Evolutionary conservation across 2,797 vertebrate species (phyloP), one percentile per base, ranked within the genome.

Genomic region (Paedocypris micromegethes): DNA sequence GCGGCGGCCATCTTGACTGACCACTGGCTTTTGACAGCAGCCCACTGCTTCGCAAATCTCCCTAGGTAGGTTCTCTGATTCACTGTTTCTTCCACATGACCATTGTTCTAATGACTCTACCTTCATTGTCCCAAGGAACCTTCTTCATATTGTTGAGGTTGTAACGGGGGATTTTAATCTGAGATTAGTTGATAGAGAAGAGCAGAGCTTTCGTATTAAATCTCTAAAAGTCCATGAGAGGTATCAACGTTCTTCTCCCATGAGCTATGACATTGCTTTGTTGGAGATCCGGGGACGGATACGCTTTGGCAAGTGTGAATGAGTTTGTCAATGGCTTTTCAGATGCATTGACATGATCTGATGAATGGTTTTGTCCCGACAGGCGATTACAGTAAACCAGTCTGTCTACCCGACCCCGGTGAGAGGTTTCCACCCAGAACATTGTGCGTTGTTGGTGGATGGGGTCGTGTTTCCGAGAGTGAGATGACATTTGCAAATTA

Each of bases 231-330:
- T 88, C 72, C 94, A 96, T 23, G 92, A 94, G 23, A 83, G 82
- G 57, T 94, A 89, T 83, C 86, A 85, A 51, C 82, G 52, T 2
- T 81, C 70, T 43, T 82, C 77, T 53, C 92, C 93, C 0, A 89
- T 92, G 89, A 89, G 84, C 79, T 92, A 90, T 41, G 95, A 94
- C 64, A 82, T 93, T 1, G 92, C 92, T 48, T 83, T 96, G 65
- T 65, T 97, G 68, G 86, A 91, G 78, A 74, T 94, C 79, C 78
- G 84, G 38, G 87, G 82, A 46, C 42, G 5, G 70, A 90, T 96
- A 70, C 80, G 3, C 64, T 90, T 94, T 79, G 91, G 92, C 90
- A 92, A 87, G 83, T 82, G 9, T 39, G n/a, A 23, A 6, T 5
- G 4, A 64, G 43, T 40, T 46, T 46, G 0, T 9, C 0, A 7